Evolutionary conservation across 2,797 vertebrate species (phyloP), one percentile per base, ranked within the genome.

Genomic region (Parauchenoglanis punctatus): DNA sequence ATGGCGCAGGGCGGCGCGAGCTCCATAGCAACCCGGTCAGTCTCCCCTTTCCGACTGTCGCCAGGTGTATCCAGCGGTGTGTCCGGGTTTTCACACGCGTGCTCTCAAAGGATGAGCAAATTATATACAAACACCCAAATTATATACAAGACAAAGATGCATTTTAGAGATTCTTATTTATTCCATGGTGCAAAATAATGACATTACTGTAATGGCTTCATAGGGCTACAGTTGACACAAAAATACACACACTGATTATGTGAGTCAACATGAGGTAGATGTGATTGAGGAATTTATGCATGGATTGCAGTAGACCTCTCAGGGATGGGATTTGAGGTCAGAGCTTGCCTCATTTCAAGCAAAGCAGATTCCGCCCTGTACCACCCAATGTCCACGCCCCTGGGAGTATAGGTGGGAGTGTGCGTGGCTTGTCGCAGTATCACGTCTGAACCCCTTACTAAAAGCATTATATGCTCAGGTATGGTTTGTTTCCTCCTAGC

Each of bases 21-120:
- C 82, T 85, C 86, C 85, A 86, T 89, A 40, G 87, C 89, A 89
- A 88, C 88, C 85, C 73, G 72, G 72, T 85, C 61, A 31, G n/a
- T 54, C 63, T 67, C 81, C 44, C 40, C 23, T 7, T 72, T 83
- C 68, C n/a, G 80, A 31, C 81, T 86, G 84, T 76, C 84, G 75
- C 52, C 54, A 84, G 76, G 86, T 82, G 59, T 75, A 61, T 72
- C 25, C 35, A 68, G 35, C 8, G 25, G 40, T 63, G 80, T 31
- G 59, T 82, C 40, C 44, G 15, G 25, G 44, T 81, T 44, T 63
- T 81, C 58, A n/a, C 23, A 15, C 78, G 7, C 56, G 15, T 18
- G 15, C 46, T 18, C 28, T 13, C 35, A 63, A 65, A 65, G 25
- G 13, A 65, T 12, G 20, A 61, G 6, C 78, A 23, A 31, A 31